Evolutionary conservation across 2,113 vertebrate genomes (phyloP).

Genomic region (Thunnus thynnus): DNA sequence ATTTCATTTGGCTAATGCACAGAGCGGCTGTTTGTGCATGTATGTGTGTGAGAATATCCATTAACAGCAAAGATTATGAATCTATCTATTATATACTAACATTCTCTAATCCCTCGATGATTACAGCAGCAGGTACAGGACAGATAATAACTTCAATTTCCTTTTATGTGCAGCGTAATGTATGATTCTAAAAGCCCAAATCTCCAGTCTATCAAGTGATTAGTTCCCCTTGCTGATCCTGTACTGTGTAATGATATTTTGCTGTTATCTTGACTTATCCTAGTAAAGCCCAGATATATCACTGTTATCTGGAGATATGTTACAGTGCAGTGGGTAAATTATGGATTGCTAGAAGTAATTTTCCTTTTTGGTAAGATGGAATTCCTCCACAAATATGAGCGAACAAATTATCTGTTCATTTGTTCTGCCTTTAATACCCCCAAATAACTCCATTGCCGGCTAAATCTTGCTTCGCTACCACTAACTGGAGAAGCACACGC

Average conservation of each 20-base stretch:
- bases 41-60: conserved; percentile 34
- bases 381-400: conserved; percentile 8
- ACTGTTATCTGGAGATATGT: conserved; percentile 29
- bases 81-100: conserved; percentile 37
- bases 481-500: not conserved
- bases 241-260: conserved; percentile 36
- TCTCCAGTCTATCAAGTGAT: conserved; percentile 44
- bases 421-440: conserved; percentile 11
- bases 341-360: conserved; percentile 11
- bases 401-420: conserved; percentile 19
- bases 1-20: conserved; percentile 23
- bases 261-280: conserved; percentile 42
- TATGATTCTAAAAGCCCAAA: conserved; percentile 26
- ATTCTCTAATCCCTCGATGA: conserved; percentile 47
- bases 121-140: conserved; percentile 34
- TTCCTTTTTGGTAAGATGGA: conserved; percentile 1
- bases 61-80: conserved; percentile 30
- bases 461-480: not conserved
- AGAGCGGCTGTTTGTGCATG: not conserved
- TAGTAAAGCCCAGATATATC: conserved; percentile 33
- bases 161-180: conserved; percentile 7
- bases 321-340: conserved; percentile 26
- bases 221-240: conserved; percentile 49
- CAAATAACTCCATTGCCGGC: not conserved
- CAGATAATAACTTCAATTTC: conserved; percentile 20